A percentile compares a stretch with the other conserved stretches of the same genome.
These are phyloP conservation scores for Euglossa dilemma DNA, from an alignment of 1,140 invertebrate genomes.

Conservation along the genomic window DNA sequence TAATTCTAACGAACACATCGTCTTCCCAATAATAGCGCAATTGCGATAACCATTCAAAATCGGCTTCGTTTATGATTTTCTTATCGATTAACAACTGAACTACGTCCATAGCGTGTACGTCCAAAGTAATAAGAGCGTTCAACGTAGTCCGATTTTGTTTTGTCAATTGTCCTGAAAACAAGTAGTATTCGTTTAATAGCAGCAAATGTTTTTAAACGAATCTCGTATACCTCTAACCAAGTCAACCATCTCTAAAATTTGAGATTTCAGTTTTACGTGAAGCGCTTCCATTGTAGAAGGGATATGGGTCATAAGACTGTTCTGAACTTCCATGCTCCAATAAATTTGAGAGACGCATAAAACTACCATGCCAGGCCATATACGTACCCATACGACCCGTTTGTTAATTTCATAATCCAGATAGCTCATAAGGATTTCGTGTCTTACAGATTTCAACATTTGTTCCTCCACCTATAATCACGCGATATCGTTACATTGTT, in stretches of 20 bases:
- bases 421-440: conserved; percentile 88
- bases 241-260: conserved; percentile 86
- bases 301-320: conserved; percentile 85
- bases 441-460: conserved; percentile 90
- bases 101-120: conserved; percentile 96
- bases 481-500: background rate
- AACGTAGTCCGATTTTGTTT: conserved; percentile 90
- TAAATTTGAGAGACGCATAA: conserved; percentile 94
- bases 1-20: conserved; percentile 91
- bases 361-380: conserved; percentile 95
- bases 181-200: background rate
- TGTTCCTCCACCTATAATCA: conserved; percentile 87
- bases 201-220: background rate
- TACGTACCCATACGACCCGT: conserved; percentile 89
- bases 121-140: conserved; percentile 93
- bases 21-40: conserved; percentile 96
- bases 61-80: conserved; percentile 87
- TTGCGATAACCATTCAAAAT: conserved; percentile 96
- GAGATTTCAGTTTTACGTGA: conserved; percentile 82
- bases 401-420: conserved; percentile 86
- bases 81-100: conserved; percentile 88
- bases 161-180: conserved; percentile 83
- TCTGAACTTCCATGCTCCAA: conserved; percentile 92
- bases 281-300: conserved; percentile 83
- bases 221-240: conserved; percentile 73